These are phyloP conservation scores for Oophaga sylvatica DNA, from an alignment of 2,797 vertebrate genomes.

Conservation along the genomic window DNA sequence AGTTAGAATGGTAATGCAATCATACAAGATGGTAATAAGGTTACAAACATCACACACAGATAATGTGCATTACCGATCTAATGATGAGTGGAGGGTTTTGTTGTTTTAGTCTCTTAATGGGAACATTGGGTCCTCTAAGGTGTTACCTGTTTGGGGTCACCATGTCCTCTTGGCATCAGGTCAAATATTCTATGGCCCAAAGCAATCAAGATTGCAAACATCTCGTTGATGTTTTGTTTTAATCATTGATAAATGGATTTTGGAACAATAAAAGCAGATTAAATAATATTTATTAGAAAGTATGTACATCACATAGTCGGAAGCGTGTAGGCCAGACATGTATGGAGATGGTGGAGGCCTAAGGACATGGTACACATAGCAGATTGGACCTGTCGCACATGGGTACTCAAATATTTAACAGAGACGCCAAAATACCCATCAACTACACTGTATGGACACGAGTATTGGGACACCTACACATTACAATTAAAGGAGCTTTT, in stretches of 20 bases:
- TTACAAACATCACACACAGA: conserved; percentile 20
- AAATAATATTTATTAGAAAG: not conserved
- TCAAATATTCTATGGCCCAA: not conserved
- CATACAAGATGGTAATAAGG: conserved; percentile 44
- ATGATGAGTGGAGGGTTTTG: not conserved
- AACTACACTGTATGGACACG: too few relatives aligned
- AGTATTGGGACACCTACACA: too few relatives aligned
- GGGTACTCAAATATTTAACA: too few relatives aligned
- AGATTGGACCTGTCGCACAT: not conserved
- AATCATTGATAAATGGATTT: not conserved
- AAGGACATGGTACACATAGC: not conserved
- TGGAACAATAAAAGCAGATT: not conserved
- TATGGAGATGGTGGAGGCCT: not conserved
- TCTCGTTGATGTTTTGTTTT: not conserved
- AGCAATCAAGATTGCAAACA: not conserved
- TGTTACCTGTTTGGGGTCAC: not conserved
- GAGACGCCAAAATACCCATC: too few relatives aligned
- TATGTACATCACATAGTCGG: not conserved
- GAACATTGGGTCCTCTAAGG: conserved; percentile 39
- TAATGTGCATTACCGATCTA: conserved; percentile 41
- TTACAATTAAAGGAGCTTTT: too few relatives aligned
- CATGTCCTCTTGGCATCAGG: not conserved
- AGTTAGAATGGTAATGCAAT: conserved; percentile 47
- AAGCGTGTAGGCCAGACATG: not conserved
- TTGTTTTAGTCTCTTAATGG: conserved; percentile 17